Percentiles rank a stretch among this genome's conserved stretches.
Conservation (phyloP, 1,140 invertebrate genomes). For the Vollenhovia emeryi region DNA sequence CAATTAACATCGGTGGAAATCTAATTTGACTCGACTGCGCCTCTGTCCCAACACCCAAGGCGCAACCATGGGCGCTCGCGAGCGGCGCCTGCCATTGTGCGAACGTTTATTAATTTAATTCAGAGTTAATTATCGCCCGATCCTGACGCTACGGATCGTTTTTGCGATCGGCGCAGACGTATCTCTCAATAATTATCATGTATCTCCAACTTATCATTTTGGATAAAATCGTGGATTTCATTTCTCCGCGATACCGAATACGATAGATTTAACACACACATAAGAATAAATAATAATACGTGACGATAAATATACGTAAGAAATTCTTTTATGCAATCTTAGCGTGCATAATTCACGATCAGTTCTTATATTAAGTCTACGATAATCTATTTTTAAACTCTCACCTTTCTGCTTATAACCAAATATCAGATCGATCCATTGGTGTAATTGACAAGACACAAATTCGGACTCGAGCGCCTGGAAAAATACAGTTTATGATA, state of each 20-base stretch:
- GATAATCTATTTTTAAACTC: background rate
- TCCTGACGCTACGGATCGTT: background rate
- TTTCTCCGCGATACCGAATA: background rate
- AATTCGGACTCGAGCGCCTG: slow-evolving; percentile 99
- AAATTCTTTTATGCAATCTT: background rate
- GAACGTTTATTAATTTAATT: slow-evolving; percentile 40
- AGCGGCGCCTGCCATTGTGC: slow-evolving; percentile 57
- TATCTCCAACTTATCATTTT: background rate
- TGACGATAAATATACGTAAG: no score
- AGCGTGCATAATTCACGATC: background rate
- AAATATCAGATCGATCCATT: slow-evolving; percentile 99
- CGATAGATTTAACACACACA: background rate
- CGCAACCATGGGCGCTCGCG: slow-evolving; percentile 23
- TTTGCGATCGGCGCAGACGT: background rate
- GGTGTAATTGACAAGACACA: slow-evolving; percentile 99
- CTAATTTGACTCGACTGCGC: slow-evolving; percentile 80
- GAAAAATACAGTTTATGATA: background rate
- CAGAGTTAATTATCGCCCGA: background rate
- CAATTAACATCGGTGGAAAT: slow-evolving; percentile 82
- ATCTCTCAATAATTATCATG: slow-evolving; percentile 28
- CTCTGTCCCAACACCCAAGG: slow-evolving; percentile 69
- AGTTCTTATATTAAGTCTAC: background rate
- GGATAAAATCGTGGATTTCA: background rate
- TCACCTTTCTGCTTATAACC: slow-evolving; percentile 99
- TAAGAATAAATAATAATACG: background rate